phyloP scores from a whole-genome alignment of 1,140 invertebrate species.

The Neodiprion fabricii region DNA sequence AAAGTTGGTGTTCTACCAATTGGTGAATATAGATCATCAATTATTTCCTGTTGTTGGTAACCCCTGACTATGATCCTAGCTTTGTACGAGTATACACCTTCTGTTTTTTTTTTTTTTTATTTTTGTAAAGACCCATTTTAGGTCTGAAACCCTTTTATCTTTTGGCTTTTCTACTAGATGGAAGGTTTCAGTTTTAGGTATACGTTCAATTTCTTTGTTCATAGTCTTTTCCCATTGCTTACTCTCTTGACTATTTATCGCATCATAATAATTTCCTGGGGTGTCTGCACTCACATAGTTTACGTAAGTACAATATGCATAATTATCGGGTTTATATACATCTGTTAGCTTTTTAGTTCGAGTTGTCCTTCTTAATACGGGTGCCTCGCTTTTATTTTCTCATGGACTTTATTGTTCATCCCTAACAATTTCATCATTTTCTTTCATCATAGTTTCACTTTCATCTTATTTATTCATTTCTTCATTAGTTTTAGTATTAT shows the following conservation, averaged over 20 bases:
- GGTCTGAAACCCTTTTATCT: constrained; percentile 11
- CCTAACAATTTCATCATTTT: constrained; percentile 24
- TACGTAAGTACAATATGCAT: constrained; percentile 40
- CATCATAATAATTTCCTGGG: constrained; percentile 28
- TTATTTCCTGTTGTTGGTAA: constrained; percentile 31
- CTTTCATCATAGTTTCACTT: constrained; percentile 28
- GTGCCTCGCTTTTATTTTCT: constrained; percentile 21
- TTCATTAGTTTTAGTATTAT: too few species aligned
- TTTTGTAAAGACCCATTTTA: constrained; percentile 13
- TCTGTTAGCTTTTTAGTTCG: constrained; percentile 28
- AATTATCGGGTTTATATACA: constrained; percentile 30
- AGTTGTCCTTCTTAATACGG: not conserved
- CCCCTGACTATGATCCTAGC: constrained; percentile 40
- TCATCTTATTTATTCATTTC: constrained; percentile 5
- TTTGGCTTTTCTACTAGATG: constrained; percentile 9
- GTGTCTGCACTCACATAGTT: constrained; percentile 44
- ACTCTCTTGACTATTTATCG: not conserved
- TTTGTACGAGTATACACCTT: constrained; percentile 13
- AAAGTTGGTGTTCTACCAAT: constrained; percentile 17
- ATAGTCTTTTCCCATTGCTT: constrained; percentile 18
- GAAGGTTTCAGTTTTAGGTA: constrained; percentile 34
- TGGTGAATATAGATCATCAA: too few species aligned
- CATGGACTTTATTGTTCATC: constrained; percentile 29
- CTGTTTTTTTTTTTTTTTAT: not conserved
- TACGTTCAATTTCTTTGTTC: constrained; percentile 14